phyloP scores from a whole-genome alignment of 2,797 vertebrate species.

The Sylvilagus floridanus region DNA sequence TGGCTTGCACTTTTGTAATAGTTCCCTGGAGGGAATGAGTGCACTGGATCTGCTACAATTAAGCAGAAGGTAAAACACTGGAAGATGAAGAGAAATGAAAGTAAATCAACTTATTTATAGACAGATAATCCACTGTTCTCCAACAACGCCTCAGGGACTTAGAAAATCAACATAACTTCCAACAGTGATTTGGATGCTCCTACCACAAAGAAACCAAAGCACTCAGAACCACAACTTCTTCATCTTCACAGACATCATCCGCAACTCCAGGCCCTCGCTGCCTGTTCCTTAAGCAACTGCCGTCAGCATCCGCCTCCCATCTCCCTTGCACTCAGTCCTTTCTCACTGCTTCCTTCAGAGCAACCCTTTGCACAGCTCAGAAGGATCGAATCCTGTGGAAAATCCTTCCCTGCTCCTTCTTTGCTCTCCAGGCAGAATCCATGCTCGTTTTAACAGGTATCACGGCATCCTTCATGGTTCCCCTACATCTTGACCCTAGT shows the following conservation, averaged over 20 bases:
- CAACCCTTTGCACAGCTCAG: not conserved
- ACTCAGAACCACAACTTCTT: not conserved
- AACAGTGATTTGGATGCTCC: not conserved
- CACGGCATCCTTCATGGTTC: not conserved
- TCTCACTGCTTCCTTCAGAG: not conserved
- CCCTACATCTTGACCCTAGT: not conserved
- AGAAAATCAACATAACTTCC: slow-evolving; percentile 5
- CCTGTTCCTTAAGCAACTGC: not conserved
- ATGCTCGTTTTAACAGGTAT: not conserved
- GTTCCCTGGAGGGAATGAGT: not conserved
- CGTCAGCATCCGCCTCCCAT: rapidly evolving
- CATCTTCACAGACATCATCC: rapidly evolving
- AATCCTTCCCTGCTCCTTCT: not conserved
- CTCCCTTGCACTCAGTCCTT: not conserved
- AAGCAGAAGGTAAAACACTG: slow-evolving; percentile 15
- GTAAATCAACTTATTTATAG: not conserved
- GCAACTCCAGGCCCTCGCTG: not conserved
- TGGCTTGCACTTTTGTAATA: not conserved
- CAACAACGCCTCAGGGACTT: not conserved
- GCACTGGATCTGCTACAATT: not conserved
- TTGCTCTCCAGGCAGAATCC: not conserved
- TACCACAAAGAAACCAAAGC: not conserved
- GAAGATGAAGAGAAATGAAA: slow-evolving; percentile 40
- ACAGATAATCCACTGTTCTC: not conserved
- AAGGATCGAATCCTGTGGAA: not conserved